Evolutionary conservation across 2,113 vertebrate genomes (phyloP), one percentile per base, ranked within the genome.

Genomic region (Aspiorhynchus laticeps): DNA sequence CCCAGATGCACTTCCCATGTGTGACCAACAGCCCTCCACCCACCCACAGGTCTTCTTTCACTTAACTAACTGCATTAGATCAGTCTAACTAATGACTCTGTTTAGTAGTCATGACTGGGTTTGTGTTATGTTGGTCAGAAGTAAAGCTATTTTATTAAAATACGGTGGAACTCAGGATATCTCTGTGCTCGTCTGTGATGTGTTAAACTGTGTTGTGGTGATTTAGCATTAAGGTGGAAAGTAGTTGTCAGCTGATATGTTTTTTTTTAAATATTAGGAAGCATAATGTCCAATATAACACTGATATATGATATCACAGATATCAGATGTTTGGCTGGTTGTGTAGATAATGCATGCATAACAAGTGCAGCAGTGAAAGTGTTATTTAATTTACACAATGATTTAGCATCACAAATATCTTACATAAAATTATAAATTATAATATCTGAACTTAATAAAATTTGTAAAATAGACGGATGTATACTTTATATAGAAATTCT

Each of bases 1-100:
- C 15, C 61, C 61, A 48, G n/a, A 11, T 71, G 41, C 28, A 11
- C 28, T 36, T 83, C 43, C 26, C 17, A 67, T 51, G 43, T 83
- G 31, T 48, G 76, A 79, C 48, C 19, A 15, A 43, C 11, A 75
- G 12, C 21, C 31, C 78, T 36, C 56, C 53, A n/a, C 56, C 33
- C 56, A 26, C 79, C 79, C 79, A 81, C 51, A 81, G 12, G 31
- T 41, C 46, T 12, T 28, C 24, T 48, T 76, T 76, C 48, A 19
- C 48, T 53, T 53, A 41, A 6, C 53, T 59, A 17, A 65, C 56
- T 81, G 21, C 56, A 63, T 81, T 81, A 17, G n/a, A 43, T 46
- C 24, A 36, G 76, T 56, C 76, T 77, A 17, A 19, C 48, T 56
- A 53, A 59, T 79, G 28, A 36, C 28, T 36, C 31, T 56, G 28